Conservation (phyloP, 2,888 invertebrate genomes). For the Exocentrus adspersus region DNA sequence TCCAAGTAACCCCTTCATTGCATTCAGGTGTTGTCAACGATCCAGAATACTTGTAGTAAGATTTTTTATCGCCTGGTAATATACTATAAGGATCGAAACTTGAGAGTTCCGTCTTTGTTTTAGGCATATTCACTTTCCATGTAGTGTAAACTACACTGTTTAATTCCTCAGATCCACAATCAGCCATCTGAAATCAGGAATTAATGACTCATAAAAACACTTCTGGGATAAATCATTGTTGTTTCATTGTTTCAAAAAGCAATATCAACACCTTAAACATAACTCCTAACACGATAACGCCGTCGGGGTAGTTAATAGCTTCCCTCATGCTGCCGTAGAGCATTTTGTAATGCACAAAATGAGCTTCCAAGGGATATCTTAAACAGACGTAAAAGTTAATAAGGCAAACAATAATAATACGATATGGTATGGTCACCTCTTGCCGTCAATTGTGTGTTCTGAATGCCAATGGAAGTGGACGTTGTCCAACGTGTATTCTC, state of each 20-base stretch:
- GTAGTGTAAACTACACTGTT: conserved; percentile 30
- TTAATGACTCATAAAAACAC: no score
- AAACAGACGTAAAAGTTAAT: not conserved
- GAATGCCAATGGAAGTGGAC: conserved; percentile 40
- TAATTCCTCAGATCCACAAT: conserved; percentile 20
- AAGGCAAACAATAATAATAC: not conserved
- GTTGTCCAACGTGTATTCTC: conserved; percentile 27
- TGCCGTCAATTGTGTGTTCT: conserved; percentile 36
- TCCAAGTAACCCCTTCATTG: conserved; percentile 76
- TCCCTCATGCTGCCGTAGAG: conserved; percentile 22
- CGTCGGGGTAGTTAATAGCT: conserved; percentile 29
- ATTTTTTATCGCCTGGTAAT: conserved; percentile 44
- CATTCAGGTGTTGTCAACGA: conserved; percentile 79
- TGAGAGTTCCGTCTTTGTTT: conserved; percentile 1
- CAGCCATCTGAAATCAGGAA: no score
- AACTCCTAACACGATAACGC: conserved; percentile 34
- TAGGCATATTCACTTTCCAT: conserved; percentile 16
- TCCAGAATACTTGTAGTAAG: conserved; percentile 74
- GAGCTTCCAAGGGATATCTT: conserved; percentile 39
- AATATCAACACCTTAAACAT: conserved; percentile 29
- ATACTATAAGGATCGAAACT: conserved; percentile 23
- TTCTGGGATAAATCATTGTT: no score
- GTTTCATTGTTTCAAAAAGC: no score
- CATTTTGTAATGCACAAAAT: conserved; percentile 40
- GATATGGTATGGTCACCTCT: no score